Evolutionary conservation across 2,113 vertebrate species (phyloP).

Genomic region (Pelodiscus sinensis): DNA sequence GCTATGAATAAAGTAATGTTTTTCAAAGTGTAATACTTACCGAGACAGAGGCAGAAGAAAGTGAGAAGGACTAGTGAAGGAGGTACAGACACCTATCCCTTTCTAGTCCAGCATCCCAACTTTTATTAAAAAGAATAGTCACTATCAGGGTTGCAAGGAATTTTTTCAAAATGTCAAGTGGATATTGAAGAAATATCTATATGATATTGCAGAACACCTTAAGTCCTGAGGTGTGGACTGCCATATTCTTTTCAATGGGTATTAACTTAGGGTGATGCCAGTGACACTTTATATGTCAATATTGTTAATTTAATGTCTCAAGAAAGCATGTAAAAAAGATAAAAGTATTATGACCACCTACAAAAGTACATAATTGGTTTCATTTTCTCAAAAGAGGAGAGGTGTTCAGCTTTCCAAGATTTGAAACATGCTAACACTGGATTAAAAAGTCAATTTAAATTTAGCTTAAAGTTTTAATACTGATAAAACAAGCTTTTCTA

Average conservation of each 20-base stretch:
- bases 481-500: not conserved
- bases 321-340: not conserved
- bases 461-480: not conserved
- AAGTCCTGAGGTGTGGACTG: not conserved
- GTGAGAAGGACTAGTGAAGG: not conserved
- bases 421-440: not conserved
- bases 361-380: not conserved
- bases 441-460: not conserved
- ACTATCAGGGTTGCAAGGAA: not conserved
- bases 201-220: not conserved
- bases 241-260: not conserved
- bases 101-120: not conserved
- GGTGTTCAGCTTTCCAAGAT: not conserved
- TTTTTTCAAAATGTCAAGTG: not conserved
- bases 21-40: not conserved
- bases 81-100: not conserved
- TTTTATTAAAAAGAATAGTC: not conserved
- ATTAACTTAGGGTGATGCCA: not conserved
- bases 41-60: too few species aligned
- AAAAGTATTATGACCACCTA: not conserved
- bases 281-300: not conserved
- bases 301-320: not conserved
- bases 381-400: not conserved
- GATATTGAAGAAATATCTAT: not conserved
- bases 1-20: not conserved